These are phyloP conservation scores for Meghimatium bilineatum DNA, from an alignment of 2,888 invertebrate genomes.

Conservation along the genomic window DNA sequence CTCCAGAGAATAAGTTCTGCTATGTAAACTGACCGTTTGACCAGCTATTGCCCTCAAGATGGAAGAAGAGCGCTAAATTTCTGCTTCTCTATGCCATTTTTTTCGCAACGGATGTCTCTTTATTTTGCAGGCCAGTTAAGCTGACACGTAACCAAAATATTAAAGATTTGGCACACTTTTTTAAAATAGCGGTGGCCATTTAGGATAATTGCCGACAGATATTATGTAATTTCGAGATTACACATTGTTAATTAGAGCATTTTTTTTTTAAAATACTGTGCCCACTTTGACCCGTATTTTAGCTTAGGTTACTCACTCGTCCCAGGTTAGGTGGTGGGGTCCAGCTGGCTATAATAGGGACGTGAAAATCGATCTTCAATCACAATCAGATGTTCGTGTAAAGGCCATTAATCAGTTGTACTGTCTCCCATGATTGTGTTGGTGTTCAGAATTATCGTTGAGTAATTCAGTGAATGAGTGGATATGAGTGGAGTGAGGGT, in stretches of 20 bases:
- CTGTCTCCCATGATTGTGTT: neutral
- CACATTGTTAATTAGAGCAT: neutral
- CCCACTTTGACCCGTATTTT: neutral
- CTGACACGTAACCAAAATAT: no score
- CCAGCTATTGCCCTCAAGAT: conserved; percentile 7
- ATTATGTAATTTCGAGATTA: no score
- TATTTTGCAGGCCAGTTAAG: neutral
- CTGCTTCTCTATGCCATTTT: neutral
- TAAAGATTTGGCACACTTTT: no score
- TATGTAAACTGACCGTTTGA: conserved; percentile 31
- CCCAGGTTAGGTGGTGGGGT: neutral
- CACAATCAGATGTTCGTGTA: neutral
- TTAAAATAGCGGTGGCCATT: no score
- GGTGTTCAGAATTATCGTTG: neutral
- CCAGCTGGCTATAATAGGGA: neutral
- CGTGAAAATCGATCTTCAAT: conserved; percentile 12
- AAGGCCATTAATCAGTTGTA: neutral
- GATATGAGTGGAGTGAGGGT: neutral
- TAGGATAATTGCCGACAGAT: no score
- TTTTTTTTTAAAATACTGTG: conserved; percentile 5
- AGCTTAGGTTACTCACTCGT: conserved; percentile 22
- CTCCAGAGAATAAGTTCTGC: neutral
- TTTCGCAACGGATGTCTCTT: neutral
- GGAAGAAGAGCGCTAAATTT: neutral
- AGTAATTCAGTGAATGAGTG: neutral